Evolutionary conservation across 2,888 invertebrate species (phyloP).

Genomic region (Cheilosia grossa): DNA sequence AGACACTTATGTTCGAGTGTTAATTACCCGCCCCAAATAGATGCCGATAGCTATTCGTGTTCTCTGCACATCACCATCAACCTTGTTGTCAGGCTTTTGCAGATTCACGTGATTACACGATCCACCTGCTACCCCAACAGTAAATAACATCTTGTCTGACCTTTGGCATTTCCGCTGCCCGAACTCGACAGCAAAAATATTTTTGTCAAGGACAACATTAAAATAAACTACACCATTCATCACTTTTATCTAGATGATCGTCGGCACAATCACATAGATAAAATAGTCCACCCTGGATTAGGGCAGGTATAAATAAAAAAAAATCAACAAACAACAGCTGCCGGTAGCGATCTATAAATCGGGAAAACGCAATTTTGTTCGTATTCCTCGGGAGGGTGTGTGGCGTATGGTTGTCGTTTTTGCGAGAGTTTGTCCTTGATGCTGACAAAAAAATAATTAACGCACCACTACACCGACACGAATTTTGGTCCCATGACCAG

Average conservation of each 20-base stretch:
- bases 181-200: not conserved
- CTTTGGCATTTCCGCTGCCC: not conserved
- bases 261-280: not conserved
- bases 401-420: not conserved
- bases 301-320: not conserved
- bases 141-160: not conserved
- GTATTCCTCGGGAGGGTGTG: not conserved
- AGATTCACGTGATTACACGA: slow-evolving; percentile 1
- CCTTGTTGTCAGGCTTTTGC: not conserved
- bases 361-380: not conserved
- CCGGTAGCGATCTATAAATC: not conserved
- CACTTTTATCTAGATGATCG: not conserved
- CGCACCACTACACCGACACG: not conserved
- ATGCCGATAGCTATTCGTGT: not conserved
- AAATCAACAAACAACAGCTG: not conserved
- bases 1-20: not conserved
- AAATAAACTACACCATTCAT: not conserved
- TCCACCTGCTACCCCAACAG: not conserved
- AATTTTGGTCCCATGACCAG: slow-evolving; percentile 17
- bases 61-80: not conserved
- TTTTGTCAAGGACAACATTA: not conserved
- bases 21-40: not conserved
- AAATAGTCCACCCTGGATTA: not conserved
- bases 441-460: not conserved
- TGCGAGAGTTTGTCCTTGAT: not conserved